Percentiles rank a stretch among this genome's conserved stretches.
These are phyloP conservation scores for Andrena trimmerana DNA, from an alignment of 2,888 invertebrate species.

Conservation along the genomic window DNA sequence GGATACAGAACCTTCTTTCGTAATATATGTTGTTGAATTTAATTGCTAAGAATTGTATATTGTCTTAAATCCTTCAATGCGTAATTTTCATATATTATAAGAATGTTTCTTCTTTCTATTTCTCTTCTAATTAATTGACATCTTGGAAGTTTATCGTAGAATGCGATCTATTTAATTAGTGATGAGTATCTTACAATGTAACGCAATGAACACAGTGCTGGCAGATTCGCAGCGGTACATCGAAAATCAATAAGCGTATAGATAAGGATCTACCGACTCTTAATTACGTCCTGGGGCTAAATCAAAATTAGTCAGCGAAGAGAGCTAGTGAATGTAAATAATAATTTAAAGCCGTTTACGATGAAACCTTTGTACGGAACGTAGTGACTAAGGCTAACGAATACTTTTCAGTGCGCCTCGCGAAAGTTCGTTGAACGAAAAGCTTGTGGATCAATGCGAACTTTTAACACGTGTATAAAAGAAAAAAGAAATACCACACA, in stretches of 20 bases:
- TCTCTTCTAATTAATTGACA: not conserved
- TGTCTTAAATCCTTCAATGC: conserved; percentile 6
- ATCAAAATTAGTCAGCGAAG: conserved; percentile 77
- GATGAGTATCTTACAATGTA: conserved; percentile 65
- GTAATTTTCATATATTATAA: conserved; percentile 8
- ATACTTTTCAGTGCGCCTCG: conserved; percentile 54
- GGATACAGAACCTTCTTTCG: conserved; percentile 25
- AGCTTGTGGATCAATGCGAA: conserved; percentile 64
- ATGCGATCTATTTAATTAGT: not conserved
- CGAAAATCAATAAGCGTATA: conserved; percentile 47
- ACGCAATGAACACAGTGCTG: conserved; percentile 17
- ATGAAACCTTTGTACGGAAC: conserved; percentile 70
- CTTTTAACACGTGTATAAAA: conserved; percentile 58
- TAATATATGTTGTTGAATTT: conserved; percentile 15
- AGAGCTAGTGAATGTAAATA: conserved; percentile 70
- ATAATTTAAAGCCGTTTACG: conserved; percentile 70
- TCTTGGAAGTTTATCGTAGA: not conserved
- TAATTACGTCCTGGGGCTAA: conserved; percentile 76
- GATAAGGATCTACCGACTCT: conserved; percentile 57
- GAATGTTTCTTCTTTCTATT: not conserved
- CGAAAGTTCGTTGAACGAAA: conserved; percentile 65
- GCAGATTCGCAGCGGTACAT: conserved; percentile 49
- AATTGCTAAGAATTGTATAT: conserved; percentile 20
- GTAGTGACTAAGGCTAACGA: conserved; percentile 69
- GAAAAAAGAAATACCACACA: conserved; percentile 53